phyloP scores from a whole-genome alignment of 2,113 vertebrate species.

The Oxygymnocypris stewartii region DNA sequence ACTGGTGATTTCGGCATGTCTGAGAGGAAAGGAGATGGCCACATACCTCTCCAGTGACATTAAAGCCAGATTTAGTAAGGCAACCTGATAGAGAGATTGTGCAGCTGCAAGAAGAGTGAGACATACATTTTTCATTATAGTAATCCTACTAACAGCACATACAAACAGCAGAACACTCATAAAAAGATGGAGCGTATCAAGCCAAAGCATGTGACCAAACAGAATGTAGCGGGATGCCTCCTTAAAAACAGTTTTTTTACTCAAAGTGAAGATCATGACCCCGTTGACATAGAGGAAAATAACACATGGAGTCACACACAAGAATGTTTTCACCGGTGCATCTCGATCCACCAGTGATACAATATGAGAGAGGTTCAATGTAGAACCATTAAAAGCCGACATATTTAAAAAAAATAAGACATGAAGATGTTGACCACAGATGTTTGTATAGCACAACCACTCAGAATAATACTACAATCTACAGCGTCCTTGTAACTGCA shows the following conservation, averaged over 20 bases:
- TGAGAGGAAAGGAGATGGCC: constrained; percentile 67
- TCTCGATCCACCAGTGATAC: background rate
- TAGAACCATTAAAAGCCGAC: constrained; percentile 7
- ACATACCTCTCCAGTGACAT: constrained; percentile 71
- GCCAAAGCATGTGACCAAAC: constrained; percentile 64
- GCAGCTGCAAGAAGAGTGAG: background rate
- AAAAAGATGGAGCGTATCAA: constrained; percentile 62
- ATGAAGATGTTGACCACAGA: background rate
- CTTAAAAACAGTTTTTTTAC: constrained; percentile 57
- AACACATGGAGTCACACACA: constrained; percentile 61
- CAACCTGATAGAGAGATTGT: constrained; percentile 37
- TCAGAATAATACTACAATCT: background rate
- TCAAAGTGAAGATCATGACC: constrained; percentile 63
- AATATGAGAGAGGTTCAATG: background rate
- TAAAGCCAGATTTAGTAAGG: constrained; percentile 63
- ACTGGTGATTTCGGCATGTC: constrained; percentile 55
- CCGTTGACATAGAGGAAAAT: constrained; percentile 64
- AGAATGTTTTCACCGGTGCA: background rate
- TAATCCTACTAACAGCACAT: constrained; percentile 50
- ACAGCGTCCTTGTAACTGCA: background rate
- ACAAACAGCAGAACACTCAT: constrained; percentile 55
- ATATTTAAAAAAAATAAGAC: background rate
- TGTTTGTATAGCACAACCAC: background rate
- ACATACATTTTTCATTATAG: constrained; percentile 56
- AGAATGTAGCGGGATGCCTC: constrained; percentile 65